Evolutionary conservation across 37 sponge, comb jelly and placozoan genomes (phyloP).

Genomic region (Bolinopsis microptera): DNA sequence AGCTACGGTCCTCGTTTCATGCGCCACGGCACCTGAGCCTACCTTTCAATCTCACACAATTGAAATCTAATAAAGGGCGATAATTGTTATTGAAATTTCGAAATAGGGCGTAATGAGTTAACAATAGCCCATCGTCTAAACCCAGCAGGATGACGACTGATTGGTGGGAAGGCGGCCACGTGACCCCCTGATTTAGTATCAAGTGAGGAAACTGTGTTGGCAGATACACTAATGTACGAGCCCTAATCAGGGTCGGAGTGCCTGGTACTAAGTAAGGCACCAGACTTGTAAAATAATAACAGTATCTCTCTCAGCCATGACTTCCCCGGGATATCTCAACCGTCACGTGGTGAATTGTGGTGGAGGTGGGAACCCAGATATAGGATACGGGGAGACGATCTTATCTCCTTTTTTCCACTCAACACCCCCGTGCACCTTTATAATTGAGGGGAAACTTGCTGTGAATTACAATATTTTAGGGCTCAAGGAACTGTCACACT

Average conservation of each 20-base stretch:
- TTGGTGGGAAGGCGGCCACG: neutral
- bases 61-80: neutral
- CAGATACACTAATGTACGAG: neutral
- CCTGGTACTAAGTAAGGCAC: too few relatives aligned
- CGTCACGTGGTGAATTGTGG: too few relatives aligned
- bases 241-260: neutral
- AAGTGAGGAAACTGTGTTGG: neutral
- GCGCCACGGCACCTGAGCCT: neutral
- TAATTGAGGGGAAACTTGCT: too few relatives aligned
- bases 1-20: neutral
- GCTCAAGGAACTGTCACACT: too few relatives aligned
- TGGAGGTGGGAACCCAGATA: too few relatives aligned
- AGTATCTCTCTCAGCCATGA: too few relatives aligned
- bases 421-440: too few relatives aligned
- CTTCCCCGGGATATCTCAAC: too few relatives aligned
- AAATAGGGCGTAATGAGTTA: neutral
- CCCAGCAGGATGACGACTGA: neutral
- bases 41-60: neutral
- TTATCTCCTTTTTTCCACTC: too few relatives aligned
- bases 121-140: neutral
- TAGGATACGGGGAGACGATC: too few relatives aligned
- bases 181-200: neutral
- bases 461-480: too few relatives aligned
- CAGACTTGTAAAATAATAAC: too few relatives aligned
- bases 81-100: neutral